A percentile compares a stretch with the other conserved stretches of the same genome.
phyloP scores from a whole-genome alignment of 2,888 invertebrate genomes.

The Eurois occulta region DNA sequence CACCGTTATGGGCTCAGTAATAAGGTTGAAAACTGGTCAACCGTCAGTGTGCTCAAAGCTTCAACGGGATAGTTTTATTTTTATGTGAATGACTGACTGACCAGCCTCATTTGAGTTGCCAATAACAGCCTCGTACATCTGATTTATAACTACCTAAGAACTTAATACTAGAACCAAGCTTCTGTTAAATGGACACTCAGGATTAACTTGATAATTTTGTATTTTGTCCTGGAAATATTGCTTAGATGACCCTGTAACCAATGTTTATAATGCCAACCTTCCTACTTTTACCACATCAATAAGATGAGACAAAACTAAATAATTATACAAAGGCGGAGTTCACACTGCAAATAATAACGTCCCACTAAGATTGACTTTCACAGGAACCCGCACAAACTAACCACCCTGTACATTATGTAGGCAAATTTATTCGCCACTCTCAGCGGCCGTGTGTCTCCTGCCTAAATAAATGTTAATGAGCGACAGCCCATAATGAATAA shows the following conservation, averaged over 20 bases:
- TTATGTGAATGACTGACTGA: neutral
- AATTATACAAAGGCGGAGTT: neutral
- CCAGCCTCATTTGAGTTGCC: neutral
- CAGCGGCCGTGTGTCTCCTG: slow-evolving; percentile 65
- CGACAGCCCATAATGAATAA: slow-evolving; percentile 73
- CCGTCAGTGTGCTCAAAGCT: neutral
- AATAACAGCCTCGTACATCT: neutral
- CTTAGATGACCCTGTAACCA: neutral
- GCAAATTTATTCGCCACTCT: slow-evolving; percentile 58
- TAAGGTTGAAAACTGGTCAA: no score
- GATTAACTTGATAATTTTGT: neutral
- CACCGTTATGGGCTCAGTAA: no score
- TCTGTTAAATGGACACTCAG: neutral
- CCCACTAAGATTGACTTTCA: slow-evolving; percentile 17
- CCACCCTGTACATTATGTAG: slow-evolving; percentile 26
- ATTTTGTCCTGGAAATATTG: neutral
- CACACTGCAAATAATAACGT: slow-evolving; percentile 14
- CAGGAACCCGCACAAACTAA: slow-evolving; percentile 23
- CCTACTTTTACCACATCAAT: no score
- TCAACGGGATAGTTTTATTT: neutral
- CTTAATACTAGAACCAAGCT: neutral
- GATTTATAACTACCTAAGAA: neutral
- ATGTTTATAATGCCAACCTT: neutral
- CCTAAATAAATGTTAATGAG: slow-evolving; percentile 77
- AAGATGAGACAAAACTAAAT: neutral